phyloP scores from a whole-genome alignment of 1,140 invertebrate genomes.

The Zaprionus inermis region DNA sequence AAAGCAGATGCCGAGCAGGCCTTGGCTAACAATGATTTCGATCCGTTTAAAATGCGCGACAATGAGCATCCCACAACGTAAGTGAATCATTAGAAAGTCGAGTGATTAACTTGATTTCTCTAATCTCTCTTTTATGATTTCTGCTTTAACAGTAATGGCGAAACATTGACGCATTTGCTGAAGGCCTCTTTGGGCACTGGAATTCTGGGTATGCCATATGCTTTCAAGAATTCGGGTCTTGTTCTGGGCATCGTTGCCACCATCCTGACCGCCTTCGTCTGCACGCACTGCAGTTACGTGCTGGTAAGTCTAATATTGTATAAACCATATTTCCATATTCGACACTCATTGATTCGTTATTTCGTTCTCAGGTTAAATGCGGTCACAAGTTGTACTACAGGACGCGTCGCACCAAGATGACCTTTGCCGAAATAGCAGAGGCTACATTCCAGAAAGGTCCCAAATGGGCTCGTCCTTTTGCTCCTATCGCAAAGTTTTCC shows the following conservation, averaged over 20 bases:
- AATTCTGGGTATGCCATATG: conserved; percentile 95
- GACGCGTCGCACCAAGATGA: conserved; percentile 88
- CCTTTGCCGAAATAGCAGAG: conserved; percentile 91
- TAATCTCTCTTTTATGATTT: conserved; percentile 15
- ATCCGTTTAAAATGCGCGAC: conserved; percentile 90
- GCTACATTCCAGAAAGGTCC: conserved; percentile 90
- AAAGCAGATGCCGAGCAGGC: conserved; percentile 85
- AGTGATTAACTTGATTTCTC: conserved; percentile 16
- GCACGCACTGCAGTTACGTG: conserved; percentile 94
- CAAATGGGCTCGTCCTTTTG: conserved; percentile 86
- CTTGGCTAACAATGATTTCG: conserved; percentile 86
- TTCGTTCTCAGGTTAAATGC: conserved; percentile 88
- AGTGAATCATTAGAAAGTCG: conserved; percentile 81
- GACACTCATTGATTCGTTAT: background rate
- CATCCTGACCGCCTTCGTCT: conserved; percentile 91
- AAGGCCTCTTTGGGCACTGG: conserved; percentile 96
- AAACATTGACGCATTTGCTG: conserved; percentile 93
- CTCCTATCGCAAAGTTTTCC: conserved; percentile 87
- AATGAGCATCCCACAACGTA: conserved; percentile 92
- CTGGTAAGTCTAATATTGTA: conserved; percentile 87
- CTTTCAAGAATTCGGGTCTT: conserved; percentile 92
- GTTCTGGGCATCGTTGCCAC: conserved; percentile 90
- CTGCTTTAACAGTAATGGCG: conserved; percentile 88
- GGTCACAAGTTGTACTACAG: conserved; percentile 91
- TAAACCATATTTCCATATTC: background rate